A percentile compares a stretch with the other conserved stretches of the same genome.
phyloP scores from a whole-genome alignment of 2,797 vertebrate genomes.

The Paedocypris micromegethes region DNA sequence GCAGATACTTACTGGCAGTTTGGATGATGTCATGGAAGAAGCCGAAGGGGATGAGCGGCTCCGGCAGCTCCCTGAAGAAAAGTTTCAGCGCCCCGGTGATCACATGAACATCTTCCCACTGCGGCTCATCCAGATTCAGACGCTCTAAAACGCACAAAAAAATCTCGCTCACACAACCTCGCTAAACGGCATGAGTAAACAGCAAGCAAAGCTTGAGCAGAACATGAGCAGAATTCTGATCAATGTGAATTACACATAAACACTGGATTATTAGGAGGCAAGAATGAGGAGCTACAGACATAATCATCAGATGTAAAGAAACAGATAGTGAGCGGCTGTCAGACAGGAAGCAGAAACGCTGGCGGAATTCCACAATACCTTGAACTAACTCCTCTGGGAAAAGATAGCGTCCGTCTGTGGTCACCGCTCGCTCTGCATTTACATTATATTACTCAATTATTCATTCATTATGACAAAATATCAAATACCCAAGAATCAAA shows the following conservation, averaged over 20 bases:
- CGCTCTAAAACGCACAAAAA: conserved; percentile 61
- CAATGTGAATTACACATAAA: neutral
- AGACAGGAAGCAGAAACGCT: neutral
- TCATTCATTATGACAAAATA: too few relatives aligned
- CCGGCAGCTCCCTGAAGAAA: conserved; percentile 88
- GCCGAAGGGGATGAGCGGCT: conserved; percentile 77
- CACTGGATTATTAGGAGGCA: too few relatives aligned
- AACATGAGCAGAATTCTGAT: neutral
- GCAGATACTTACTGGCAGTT: conserved; percentile 75
- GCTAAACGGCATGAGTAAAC: too few relatives aligned
- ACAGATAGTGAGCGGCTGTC: neutral
- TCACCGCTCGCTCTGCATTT: conserved; percentile 85
- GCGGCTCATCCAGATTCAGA: conserved; percentile 76
- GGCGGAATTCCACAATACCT: conserved; percentile 62
- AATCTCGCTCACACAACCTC: neutral
- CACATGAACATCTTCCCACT: conserved; percentile 91
- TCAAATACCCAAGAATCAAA: too few relatives aligned
- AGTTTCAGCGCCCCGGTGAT: conserved; percentile 88
- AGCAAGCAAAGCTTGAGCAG: too few relatives aligned
- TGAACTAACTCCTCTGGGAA: conserved; percentile 82
- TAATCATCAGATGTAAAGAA: neutral
- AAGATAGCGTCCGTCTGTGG: conserved; percentile 86
- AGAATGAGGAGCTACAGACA: too few relatives aligned
- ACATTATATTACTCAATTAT: conserved; percentile 52
- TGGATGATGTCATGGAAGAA: conserved; percentile 76